Conservation (phyloP, 2,888 invertebrate genomes). For the Ochropacha duplaris region DNA sequence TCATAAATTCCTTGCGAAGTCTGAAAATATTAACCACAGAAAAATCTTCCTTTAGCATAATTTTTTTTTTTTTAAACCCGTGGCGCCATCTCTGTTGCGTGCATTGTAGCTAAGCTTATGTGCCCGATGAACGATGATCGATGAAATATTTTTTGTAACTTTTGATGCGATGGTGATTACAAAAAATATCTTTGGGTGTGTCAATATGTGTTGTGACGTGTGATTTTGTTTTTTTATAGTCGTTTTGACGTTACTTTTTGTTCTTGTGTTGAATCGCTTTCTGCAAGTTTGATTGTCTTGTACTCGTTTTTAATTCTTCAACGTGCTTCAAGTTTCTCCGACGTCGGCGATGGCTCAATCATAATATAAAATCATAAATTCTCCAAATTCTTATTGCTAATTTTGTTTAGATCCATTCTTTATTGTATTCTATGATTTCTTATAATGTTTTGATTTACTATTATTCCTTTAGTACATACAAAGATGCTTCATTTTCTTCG, state of each 20-base stretch:
- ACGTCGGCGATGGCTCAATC: too few relatives aligned
- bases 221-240: background rate
- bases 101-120: constrained; percentile 38
- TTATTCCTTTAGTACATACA: background rate
- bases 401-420: too few relatives aligned
- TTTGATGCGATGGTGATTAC: constrained; percentile 3
- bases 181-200: constrained; percentile 12
- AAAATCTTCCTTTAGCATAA: constrained; percentile 23
- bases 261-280: background rate
- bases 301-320: too few relatives aligned
- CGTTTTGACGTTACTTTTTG: background rate
- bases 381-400: too few relatives aligned
- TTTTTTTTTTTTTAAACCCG: constrained; percentile 6
- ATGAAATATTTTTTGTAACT: constrained; percentile 15
- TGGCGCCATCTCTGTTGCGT: constrained; percentile 24
- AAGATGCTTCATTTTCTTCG: background rate
- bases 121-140: constrained; percentile 36
- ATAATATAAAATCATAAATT: too few relatives aligned
- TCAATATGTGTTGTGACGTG: constrained; percentile 1
- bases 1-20: constrained; percentile 66
- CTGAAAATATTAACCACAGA: constrained; percentile 69
- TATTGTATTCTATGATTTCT: too few relatives aligned
- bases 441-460: too few relatives aligned
- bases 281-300: too few relatives aligned
- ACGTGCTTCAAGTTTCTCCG: too few relatives aligned